Conservation (phyloP, 1,140 invertebrate genomes). For the Drosophila kikkawai region DNA sequence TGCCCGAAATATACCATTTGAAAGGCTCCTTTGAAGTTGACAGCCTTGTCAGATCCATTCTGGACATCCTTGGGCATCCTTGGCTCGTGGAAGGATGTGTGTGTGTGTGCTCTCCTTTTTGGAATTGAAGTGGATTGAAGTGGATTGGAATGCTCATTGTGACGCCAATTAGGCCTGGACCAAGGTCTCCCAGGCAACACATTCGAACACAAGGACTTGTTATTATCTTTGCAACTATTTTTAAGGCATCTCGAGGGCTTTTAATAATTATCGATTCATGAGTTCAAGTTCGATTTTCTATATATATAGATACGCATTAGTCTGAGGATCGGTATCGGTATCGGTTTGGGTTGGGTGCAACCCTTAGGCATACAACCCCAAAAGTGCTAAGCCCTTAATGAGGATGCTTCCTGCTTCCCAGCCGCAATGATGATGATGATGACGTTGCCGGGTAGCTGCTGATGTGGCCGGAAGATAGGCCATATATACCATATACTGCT, state of each 20-base stretch:
- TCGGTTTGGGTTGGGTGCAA: constrained; percentile 12
- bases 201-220: constrained; percentile 8
- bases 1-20: constrained; percentile 74
- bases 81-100: constrained; percentile 36
- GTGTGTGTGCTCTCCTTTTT: constrained; percentile 3
- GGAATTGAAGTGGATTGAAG: constrained; percentile 34
- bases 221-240: constrained; percentile 4
- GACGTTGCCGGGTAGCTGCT: constrained; percentile 24
- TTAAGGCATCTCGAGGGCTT: not conserved
- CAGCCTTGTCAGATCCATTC: constrained; percentile 39
- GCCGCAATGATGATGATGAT: constrained; percentile 12
- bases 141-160: constrained; percentile 45
- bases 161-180: constrained; percentile 50
- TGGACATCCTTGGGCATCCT: constrained; percentile 16
- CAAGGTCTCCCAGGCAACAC: constrained; percentile 32
- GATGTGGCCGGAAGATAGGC: constrained; percentile 4
- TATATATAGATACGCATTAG: not conserved
- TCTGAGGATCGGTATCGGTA: constrained; percentile 7
- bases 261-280: not conserved
- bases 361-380: constrained; percentile 23
- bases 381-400: constrained; percentile 40
- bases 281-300: not conserved
- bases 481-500: not conserved
- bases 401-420: constrained; percentile 39
- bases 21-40: constrained; percentile 76